phyloP scores from a whole-genome alignment of 2,113 vertebrate species.

The Regulus satrapa region DNA sequence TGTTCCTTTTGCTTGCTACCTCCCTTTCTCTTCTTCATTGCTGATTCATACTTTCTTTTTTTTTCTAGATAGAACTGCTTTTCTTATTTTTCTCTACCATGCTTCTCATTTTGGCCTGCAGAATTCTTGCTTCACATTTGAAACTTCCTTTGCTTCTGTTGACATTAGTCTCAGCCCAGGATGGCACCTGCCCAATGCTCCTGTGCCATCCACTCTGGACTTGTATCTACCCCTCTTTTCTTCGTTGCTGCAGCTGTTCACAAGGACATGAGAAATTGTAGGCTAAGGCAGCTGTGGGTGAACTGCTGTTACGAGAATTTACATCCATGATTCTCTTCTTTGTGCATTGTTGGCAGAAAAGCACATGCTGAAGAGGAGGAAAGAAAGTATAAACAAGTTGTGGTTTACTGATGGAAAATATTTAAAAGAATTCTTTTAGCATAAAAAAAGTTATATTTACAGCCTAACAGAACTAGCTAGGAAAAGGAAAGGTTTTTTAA shows the following conservation, averaged over 20 bases:
- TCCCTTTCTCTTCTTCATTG: neutral
- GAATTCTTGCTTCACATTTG: neutral
- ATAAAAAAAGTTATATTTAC: neutral
- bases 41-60: neutral
- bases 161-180: neutral
- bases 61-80: neutral
- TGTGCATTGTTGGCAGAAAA: neutral
- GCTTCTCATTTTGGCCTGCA: neutral
- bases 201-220: neutral
- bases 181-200: neutral
- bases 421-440: neutral
- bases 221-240: neutral
- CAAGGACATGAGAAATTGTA: neutral
- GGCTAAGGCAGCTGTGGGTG: neutral
- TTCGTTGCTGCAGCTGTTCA: neutral
- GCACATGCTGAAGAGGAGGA: neutral
- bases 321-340: neutral
- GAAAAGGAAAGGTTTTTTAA: neutral
- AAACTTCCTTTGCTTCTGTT: neutral
- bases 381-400: neutral
- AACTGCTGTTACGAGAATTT: neutral
- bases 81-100: neutral
- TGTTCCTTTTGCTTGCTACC: neutral
- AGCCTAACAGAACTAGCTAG: neutral
- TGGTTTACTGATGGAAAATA: neutral